These are phyloP conservation scores for Orbicella faveolata DNA, from an alignment of 64 coral and sea anemone genomes.

Conservation along the genomic window DNA sequence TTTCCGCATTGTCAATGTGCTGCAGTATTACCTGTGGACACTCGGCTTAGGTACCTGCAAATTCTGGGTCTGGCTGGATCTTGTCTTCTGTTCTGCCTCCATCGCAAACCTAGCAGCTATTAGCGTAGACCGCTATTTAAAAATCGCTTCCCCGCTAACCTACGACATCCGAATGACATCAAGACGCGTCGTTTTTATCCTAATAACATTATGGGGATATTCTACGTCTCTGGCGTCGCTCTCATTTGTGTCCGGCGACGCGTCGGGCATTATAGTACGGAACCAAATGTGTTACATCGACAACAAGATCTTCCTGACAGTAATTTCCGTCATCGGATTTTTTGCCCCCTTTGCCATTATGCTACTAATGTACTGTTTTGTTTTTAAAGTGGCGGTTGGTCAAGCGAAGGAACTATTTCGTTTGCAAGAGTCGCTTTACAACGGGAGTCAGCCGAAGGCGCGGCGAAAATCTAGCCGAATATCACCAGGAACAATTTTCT, in stretches of 20 bases:
- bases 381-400: constrained; percentile 84
- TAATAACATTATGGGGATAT: constrained; percentile 72
- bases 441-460: neutral
- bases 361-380: constrained; percentile 90
- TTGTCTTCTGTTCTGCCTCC: constrained; percentile 85
- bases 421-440: constrained; percentile 55
- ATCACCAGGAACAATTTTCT: constrained; percentile 48
- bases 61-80: constrained; percentile 89
- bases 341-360: constrained; percentile 73
- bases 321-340: constrained; percentile 77
- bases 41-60: constrained; percentile 55
- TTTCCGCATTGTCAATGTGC: constrained; percentile 71
- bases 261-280: constrained; percentile 66
- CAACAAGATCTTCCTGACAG: constrained; percentile 81
- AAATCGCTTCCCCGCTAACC: constrained; percentile 79
- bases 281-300: constrained; percentile 59
- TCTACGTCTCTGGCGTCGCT: constrained; percentile 73
- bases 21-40: constrained; percentile 48
- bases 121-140: constrained; percentile 90
- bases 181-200: constrained; percentile 27
- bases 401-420: constrained; percentile 69
- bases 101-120: constrained; percentile 89
- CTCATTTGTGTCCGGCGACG: constrained; percentile 48
- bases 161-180: constrained; percentile 78
- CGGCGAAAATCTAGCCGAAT: constrained; percentile 35